Evolutionary conservation across 1,140 invertebrate genomes (phyloP), one percentile per base, ranked within the genome.

Genomic region (Orchestia grillus): DNA sequence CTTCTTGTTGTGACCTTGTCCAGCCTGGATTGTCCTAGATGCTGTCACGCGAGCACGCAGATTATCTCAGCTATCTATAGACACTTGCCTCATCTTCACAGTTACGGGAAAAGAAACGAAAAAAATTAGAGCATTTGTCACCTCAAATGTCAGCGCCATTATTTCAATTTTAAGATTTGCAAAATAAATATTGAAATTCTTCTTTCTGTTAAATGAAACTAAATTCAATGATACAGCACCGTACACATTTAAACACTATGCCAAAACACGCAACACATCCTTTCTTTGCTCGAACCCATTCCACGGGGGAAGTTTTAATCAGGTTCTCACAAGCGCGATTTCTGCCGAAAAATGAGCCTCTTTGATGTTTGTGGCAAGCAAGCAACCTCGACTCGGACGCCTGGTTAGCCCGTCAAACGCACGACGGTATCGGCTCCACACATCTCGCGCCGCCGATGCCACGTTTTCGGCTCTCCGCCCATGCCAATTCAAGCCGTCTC

Each of bases 401-500:
- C 62, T 77, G 11, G 62, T 77, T 77, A 77, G 11, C 15, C 11
- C 62, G 62, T 77, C 62, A 77, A 77, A 28, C 62, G 3, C 11
- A 77, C 62, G 11, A 8, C 62, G 62, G 28, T 77, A 36, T 77
- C 62, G 11, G 62, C 62, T 77, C 36, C 11, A 77, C 36, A 3
- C 36, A 3, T 53, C 47, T 8, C 28, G 36, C 4, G 87, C 4
- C 88, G 41, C n/a, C 88, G 88, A 90, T 90, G 88, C 88, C 88
- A 90, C 11, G 36, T 19, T 90, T 90, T 44, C 41, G 88, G 88
- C 88, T 44, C 88, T 8, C n/a, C 88, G 88, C 88, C 88, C 88
- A 90, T 90, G 88, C 88, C 88, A 90, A 90, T 90, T 43, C 88
- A 4, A 16, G 44, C 8, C 92, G 44, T 94, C 92, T 94, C 92